A percentile compares a stretch with the other conserved stretches of the same genome.
phyloP scores from a whole-genome alignment of 2,888 invertebrate genomes.

The Lingula anatina region DNA sequence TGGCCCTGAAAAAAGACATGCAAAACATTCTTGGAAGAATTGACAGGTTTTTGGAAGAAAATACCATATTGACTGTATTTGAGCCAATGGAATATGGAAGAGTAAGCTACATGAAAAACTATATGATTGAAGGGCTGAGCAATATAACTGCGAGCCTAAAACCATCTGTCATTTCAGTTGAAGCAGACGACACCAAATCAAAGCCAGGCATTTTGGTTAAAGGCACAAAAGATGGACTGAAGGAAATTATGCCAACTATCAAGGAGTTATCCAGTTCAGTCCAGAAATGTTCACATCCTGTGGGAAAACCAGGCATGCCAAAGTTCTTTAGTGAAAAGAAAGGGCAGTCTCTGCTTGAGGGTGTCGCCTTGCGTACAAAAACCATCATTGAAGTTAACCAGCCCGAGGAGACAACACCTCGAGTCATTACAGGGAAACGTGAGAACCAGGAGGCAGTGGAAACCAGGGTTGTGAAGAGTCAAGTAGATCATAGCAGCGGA shows the following conservation, averaged over 20 bases:
- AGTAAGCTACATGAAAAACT: too few species aligned
- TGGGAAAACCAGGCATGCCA: not conserved
- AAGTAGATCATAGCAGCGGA: constrained; percentile 7
- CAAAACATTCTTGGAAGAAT: too few species aligned
- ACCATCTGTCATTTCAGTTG: too few species aligned
- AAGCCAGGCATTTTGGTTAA: not conserved
- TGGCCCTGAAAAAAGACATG: too few species aligned
- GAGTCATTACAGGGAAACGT: too few species aligned
- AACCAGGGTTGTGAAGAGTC: not conserved
- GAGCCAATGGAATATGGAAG: too few species aligned
- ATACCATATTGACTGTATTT: too few species aligned
- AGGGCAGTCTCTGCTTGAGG: not conserved
- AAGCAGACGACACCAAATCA: too few species aligned
- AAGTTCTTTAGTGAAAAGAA: not conserved
- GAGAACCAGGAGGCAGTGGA: not conserved
- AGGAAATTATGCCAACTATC: not conserved
- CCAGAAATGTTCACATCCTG: not conserved
- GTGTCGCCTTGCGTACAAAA: not conserved
- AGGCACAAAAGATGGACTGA: not conserved
- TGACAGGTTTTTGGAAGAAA: too few species aligned
- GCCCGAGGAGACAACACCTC: too few species aligned
- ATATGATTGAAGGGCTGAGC: too few species aligned
- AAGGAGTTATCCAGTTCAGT: not conserved
- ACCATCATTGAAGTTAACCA: not conserved
- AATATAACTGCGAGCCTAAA: too few species aligned